Base-by-base conservation (phyloP, 2,888 invertebrate genomes). In the Drosophila borealis region DNA sequence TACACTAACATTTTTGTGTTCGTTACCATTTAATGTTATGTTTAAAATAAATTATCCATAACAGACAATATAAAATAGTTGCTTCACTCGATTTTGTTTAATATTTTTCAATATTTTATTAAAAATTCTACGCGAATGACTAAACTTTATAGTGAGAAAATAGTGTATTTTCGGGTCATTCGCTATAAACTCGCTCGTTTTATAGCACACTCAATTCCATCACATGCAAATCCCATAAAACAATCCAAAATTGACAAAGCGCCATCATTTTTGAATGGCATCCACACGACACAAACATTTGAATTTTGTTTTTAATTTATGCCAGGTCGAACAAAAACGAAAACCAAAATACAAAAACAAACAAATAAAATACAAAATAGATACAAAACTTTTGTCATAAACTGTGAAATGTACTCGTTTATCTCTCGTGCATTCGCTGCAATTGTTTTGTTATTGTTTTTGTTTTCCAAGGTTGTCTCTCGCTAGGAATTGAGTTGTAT, bases 171-270 rank as follows among this genome's bases (percentile, higher is more conserved):
- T 29, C 8, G 25, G 29, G 33, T 14, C 39, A 39, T 64, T 59
- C 42, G 41, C 33, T 51, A 50, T 45, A 57, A 70, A 63, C 8
- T 37, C 21, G 17, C 29, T 19, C 36, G 63, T 53, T 59, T 56
- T 11, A 56, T 48, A 55, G 74, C 74, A 45, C 51, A 36, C 19
- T 17, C 45, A 74, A 78, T 81, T 81, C 66, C 85, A 42, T 49
- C 73, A 73, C 80, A 86, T 80, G 54, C 64, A 59, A 74, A 74
- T 64, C 49, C 41, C 66, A 83, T 70, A 78, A 84, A 83, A 60
- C 29, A 57, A 45, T 59, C 61, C 64, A 76, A 62, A 79, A 56
- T 55, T 51, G 54, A 61, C 59, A 61, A 21, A 70, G 41, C 49
- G 60, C 66, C 56, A 78, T 67, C 55, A 67, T 56, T 78, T 29